Percentiles rank a stretch among this genome's conserved stretches.
Conservation (phyloP, 2,888 invertebrate genomes). For the Hirtodrosophila histrioides region DNA sequence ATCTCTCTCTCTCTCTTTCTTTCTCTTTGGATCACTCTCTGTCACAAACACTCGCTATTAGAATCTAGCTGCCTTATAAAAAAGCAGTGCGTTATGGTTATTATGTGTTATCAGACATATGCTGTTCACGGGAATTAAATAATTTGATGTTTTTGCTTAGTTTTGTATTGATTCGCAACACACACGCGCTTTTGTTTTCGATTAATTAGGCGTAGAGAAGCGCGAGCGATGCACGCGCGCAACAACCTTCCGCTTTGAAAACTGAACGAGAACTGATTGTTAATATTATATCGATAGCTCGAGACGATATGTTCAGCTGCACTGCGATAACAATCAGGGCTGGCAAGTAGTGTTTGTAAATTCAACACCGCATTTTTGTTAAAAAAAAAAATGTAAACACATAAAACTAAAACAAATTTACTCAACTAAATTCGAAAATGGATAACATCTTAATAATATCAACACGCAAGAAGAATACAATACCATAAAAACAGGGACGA, state of each 20-base stretch:
- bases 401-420: neutral
- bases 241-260: slow-evolving; percentile 37
- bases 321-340: slow-evolving; percentile 20
- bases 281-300: slow-evolving; percentile 38
- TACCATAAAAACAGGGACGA: neutral
- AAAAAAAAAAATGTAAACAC: slow-evolving; percentile 1
- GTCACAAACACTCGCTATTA: slow-evolving; percentile 43
- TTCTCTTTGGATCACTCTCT: slow-evolving; percentile 39
- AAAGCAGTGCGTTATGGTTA: slow-evolving; percentile 21
- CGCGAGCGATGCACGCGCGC: slow-evolving; percentile 10
- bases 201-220: slow-evolving; percentile 48
- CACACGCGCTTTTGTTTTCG: slow-evolving; percentile 55
- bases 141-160: slow-evolving; percentile 33
- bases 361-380: neutral
- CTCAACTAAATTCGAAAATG: slow-evolving; percentile 24
- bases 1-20: slow-evolving; percentile 31
- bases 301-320: slow-evolving; percentile 19
- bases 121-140: slow-evolving; percentile 19
- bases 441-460: neutral
- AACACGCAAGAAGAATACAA: slow-evolving; percentile 1
- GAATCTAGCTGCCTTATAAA: slow-evolving; percentile 37
- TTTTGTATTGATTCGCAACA: slow-evolving; percentile 52
- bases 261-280: slow-evolving; percentile 57
- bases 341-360: slow-evolving; percentile 18
- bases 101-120: slow-evolving; percentile 47